These are phyloP conservation scores for Rhyacophila brunnea DNA, from an alignment of 1,140 invertebrate genomes.

Conservation along the genomic window DNA sequence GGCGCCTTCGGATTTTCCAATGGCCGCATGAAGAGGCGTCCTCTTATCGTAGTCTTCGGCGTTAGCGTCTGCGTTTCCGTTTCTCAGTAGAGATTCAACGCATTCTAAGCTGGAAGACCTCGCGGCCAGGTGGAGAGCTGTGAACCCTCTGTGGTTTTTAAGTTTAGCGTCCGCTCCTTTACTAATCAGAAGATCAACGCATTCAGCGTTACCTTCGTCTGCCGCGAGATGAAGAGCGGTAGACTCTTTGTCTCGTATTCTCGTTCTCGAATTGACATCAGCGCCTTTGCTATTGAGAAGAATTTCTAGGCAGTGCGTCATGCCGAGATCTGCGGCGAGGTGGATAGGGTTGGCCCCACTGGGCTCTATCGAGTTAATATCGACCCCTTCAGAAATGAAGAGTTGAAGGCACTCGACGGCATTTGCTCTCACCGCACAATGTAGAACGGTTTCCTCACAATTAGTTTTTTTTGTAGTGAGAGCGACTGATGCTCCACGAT, in stretches of 20 bases:
- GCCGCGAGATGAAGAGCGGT: conserved; percentile 79
- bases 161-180: conserved; percentile 69
- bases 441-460: conserved; percentile 73
- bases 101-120: conserved; percentile 74
- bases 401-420: conserved; percentile 70
- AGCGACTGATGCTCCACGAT: conserved; percentile 62
- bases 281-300: conserved; percentile 66
- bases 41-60: conserved; percentile 73
- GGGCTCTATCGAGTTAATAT: conserved; percentile 66
- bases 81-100: conserved; percentile 69
- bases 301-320: conserved; percentile 65
- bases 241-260: conserved; percentile 65
- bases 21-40: conserved; percentile 74
- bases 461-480: conserved; percentile 59
- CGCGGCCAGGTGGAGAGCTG: conserved; percentile 74
- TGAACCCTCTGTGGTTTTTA: conserved; percentile 74
- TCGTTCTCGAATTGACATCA: conserved; percentile 61
- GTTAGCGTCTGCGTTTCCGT: conserved; percentile 71
- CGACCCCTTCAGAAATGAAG: conserved; percentile 67
- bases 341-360: conserved; percentile 75
- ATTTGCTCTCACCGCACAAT: conserved; percentile 74
- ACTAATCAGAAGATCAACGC: conserved; percentile 68
- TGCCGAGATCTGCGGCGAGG: conserved; percentile 71
- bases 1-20: conserved; percentile 71
- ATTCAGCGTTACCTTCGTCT: conserved; percentile 72